Evolutionary conservation across 92 coral and sea anemone genomes (phyloP), one percentile per base, ranked within the genome.

Genomic region (Epizoanthus illoricatus): DNA sequence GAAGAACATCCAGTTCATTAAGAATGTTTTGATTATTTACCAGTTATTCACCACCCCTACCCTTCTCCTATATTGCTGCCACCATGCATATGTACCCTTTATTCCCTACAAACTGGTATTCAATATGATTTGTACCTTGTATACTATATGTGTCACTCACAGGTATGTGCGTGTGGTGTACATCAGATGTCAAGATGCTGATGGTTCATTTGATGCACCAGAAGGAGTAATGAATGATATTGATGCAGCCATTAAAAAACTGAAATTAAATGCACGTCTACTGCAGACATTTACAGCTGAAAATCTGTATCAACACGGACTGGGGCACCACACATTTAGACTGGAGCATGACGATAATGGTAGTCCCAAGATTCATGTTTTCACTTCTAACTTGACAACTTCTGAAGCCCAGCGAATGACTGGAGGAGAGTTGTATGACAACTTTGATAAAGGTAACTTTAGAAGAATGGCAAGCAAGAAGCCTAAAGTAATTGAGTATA

Each of bases 281-380:
- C 87, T 95, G 69, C 98, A 95, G 81, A 93, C 98, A 62, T 95
- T 95, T 71, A 93, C 91, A 55, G 98, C 98, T 45, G 96, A 90
- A 73, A 91, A 93, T n/a, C 74, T 95, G 83, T 65, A 82, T 67
- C 89, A 89, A 49, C 98, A 95, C 86, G 98, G 98, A 0, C 88
- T 95, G 54, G 98, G 98, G 5, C 92, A 84, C 75, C 81, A 72
- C 60, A 93, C 98, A 39, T 95, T 95, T 84, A 69, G 89, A 42
- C 81, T 95, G 17, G 97, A 95, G 71, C 94, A 95, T 67, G 89
- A 93, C 64, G 84, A 89, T 33, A 72, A 79, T 73, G 96, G 98
- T 20, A 80, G 73, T n/a, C 93, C 97, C 9, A 39, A 89, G 73
- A 90, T 95, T 68, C 87, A 91, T 73, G 84, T 95, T 56, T 95